A percentile compares a stretch with the other conserved stretches of the same genome.
These are phyloP conservation scores for Avahi laniger DNA, from an alignment of 2,797 vertebrate genomes.

Conservation along the genomic window DNA sequence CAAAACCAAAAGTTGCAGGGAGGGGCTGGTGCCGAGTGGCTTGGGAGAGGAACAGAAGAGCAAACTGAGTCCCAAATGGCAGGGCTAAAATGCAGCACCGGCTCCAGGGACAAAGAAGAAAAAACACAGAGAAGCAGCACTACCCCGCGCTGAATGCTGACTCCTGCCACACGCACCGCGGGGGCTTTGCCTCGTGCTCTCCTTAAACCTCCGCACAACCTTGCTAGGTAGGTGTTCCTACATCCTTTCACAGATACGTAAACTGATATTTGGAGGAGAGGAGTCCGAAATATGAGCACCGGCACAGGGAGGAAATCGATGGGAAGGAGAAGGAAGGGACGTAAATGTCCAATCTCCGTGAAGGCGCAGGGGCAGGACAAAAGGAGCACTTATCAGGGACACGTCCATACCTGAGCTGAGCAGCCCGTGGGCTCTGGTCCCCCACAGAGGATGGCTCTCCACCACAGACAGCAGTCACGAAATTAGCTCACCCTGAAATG, in stretches of 20 bases:
- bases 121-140: neutral
- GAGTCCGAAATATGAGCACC: neutral
- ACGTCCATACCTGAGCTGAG: neutral
- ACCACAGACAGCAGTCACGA: neutral
- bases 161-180: neutral
- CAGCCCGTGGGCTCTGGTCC: neutral
- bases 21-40: neutral
- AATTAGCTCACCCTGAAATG: constrained; percentile 27
- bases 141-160: neutral
- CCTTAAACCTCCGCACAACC: neutral
- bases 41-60: neutral
- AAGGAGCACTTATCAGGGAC: neutral
- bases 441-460: neutral
- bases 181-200: neutral
- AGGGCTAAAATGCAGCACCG: neutral
- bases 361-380: neutral
- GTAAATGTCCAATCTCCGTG: neutral
- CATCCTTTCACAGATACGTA: neutral
- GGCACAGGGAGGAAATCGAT: neutral
- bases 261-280: neutral
- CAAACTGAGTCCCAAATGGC: neutral
- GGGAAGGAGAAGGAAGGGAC: neutral
- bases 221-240: neutral
- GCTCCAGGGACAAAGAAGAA: neutral
- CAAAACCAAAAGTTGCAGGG: neutral